A percentile compares a stretch with the other conserved stretches of the same genome.
Evolutionary conservation across 1,140 invertebrate species (phyloP).

Genomic region (Phocides pigmalion): DNA sequence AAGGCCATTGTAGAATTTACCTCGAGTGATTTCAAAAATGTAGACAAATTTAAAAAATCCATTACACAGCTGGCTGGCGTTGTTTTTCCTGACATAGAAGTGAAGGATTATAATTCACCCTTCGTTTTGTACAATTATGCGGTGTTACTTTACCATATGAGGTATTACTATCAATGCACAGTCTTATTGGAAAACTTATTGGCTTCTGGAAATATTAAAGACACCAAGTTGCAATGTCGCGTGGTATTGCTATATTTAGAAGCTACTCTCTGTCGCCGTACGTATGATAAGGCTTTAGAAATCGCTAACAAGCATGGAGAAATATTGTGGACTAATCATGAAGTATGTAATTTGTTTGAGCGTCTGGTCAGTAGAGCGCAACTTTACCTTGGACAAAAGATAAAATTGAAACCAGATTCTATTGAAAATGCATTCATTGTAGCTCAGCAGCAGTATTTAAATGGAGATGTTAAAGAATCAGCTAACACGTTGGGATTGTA

Average conservation of each 20-base stretch:
- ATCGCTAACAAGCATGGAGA: constrained; percentile 67
- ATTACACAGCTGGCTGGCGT: constrained; percentile 86
- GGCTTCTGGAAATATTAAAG: constrained; percentile 67
- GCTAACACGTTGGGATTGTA: constrained; percentile 82
- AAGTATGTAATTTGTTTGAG: constrained; percentile 73
- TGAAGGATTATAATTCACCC: constrained; percentile 75
- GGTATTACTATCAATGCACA: constrained; percentile 90
- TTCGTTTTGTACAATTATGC: constrained; percentile 92
- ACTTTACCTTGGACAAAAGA: constrained; percentile 79
- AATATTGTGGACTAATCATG: constrained; percentile 57
- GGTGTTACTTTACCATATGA: constrained; percentile 91
- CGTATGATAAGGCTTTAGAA: constrained; percentile 70
- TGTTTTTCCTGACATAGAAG: constrained; percentile 77
- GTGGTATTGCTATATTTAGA: constrained; percentile 81
- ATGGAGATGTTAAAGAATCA: constrained; percentile 84
- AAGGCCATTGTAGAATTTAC: constrained; percentile 74
- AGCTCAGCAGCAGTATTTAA: constrained; percentile 84
- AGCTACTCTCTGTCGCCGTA: constrained; percentile 69
- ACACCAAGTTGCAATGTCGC: constrained; percentile 69
- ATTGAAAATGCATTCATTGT: constrained; percentile 80
- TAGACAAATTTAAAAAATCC: constrained; percentile 88
- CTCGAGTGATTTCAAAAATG: constrained; percentile 86
- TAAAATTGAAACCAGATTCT: constrained; percentile 76
- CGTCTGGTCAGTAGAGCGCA: constrained; percentile 80
- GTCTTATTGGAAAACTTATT: constrained; percentile 87